Percentiles rank a stretch among this genome's conserved stretches.
Evolutionary conservation across 2,888 invertebrate species (phyloP).

Genomic region (Podabrus alpinus): DNA sequence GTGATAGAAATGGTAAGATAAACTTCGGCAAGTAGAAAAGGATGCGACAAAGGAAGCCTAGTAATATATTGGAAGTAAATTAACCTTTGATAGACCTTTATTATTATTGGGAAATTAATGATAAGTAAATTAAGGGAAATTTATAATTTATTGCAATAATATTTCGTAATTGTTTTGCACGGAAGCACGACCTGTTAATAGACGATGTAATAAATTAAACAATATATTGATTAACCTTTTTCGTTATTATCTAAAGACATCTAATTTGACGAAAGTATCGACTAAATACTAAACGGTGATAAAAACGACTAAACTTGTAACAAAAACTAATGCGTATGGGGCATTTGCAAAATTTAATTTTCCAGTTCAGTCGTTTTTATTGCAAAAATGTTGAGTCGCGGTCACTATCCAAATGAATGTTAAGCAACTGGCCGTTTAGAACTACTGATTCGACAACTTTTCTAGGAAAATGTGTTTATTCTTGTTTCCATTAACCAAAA

Average conservation of each 20-base stretch:
- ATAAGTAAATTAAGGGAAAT: conserved; percentile 31
- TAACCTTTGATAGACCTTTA: conserved; percentile 40
- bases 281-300: conserved; percentile 30
- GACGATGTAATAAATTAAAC: background rate
- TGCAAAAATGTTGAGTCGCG: conserved; percentile 43
- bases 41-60: conserved; percentile 21
- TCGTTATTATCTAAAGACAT: conserved; percentile 18
- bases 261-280: conserved; percentile 32
- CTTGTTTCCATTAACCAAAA: conserved; percentile 5
- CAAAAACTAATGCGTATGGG: conserved; percentile 55
- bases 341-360: conserved; percentile 56
- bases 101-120: conserved; percentile 36
- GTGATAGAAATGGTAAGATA: conserved; percentile 14
- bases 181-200: background rate
- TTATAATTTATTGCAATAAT: conserved; percentile 20
- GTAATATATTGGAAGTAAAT: conserved; percentile 41
- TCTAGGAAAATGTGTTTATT: conserved; percentile 4
- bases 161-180: conserved; percentile 4
- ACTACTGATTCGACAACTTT: conserved; percentile 21
- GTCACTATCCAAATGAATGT: conserved; percentile 37
- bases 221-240: background rate
- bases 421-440: conserved; percentile 32
- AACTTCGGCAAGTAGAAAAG: conserved; percentile 18
- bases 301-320: conserved; percentile 39
- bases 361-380: conserved; percentile 53